Evolutionary conservation across 2,888 invertebrate species (phyloP).

Genomic region (Nymphalis polychloros): DNA sequence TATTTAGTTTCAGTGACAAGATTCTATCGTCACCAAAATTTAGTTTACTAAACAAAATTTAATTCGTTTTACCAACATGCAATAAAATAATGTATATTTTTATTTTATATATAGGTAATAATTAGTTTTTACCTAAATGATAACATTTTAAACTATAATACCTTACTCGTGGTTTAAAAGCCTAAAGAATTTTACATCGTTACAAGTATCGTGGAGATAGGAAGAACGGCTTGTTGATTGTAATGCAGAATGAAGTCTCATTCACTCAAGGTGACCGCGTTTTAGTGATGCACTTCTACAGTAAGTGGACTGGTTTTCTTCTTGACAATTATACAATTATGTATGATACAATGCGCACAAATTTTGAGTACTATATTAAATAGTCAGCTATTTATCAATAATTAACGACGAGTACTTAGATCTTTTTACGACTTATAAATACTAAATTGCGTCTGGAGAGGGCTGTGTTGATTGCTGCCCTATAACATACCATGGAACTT

Average conservation of each 20-base stretch:
- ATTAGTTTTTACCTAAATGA: not conserved
- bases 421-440: too few relatives aligned
- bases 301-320: conserved; percentile 15
- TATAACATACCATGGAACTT: too few relatives aligned
- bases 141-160: not conserved
- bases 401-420: too few relatives aligned
- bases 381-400: too few relatives aligned
- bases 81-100: too few relatives aligned
- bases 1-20: too few relatives aligned
- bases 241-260: conserved; percentile 31
- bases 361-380: not conserved
- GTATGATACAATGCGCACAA: not conserved
- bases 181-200: not conserved
- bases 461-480: too few relatives aligned
- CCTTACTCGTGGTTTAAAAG: not conserved
- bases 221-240: conserved; percentile 27
- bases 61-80: too few relatives aligned
- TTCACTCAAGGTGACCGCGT: conserved; percentile 33
- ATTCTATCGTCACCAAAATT: too few relatives aligned
- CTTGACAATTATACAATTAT: not conserved
- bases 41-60: too few relatives aligned
- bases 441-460: too few relatives aligned
- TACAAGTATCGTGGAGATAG: conserved; percentile 3
- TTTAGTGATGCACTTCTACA: conserved; percentile 17
- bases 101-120: not conserved